These are phyloP conservation scores for Atherinomorus stipes DNA, from an alignment of 2,113 vertebrate genomes.

Conservation along the genomic window DNA sequence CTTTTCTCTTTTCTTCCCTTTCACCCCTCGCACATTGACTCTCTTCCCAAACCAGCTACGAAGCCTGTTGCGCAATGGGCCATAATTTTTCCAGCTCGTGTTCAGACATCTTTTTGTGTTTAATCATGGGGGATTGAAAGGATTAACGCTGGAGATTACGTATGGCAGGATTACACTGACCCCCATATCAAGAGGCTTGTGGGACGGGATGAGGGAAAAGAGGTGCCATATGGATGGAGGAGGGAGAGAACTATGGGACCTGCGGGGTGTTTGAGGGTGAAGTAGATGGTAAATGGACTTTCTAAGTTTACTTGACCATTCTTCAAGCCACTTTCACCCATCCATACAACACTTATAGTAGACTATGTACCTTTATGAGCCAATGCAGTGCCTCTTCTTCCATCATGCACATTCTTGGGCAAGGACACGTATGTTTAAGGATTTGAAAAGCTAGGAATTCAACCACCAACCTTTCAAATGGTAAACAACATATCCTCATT, in stretches of 20 bases:
- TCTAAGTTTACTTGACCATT: neutral
- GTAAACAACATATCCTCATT: no score
- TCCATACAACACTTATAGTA: neutral
- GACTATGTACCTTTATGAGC: neutral
- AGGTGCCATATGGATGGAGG: conserved; percentile 7
- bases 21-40: neutral
- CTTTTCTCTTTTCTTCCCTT: conserved; percentile 19
- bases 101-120: conserved; percentile 76
- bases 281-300: conserved; percentile 21
- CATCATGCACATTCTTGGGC: no score
- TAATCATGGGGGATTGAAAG: conserved; percentile 75
- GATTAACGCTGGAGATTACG: conserved; percentile 76
- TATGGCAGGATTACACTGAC: conserved; percentile 74
- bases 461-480: no score
- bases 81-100: conserved; percentile 56
- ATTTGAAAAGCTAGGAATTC: no score
- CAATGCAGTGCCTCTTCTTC: neutral
- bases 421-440: no score
- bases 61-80: conserved; percentile 39
- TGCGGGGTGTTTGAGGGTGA: conserved; percentile 20
- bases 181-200: conserved; percentile 55
- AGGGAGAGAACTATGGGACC: conserved; percentile 32
- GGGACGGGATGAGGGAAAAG: conserved; percentile 41
- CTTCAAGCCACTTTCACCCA: neutral
- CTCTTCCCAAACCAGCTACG: conserved; percentile 16